Base-by-base conservation (phyloP, 2,797 vertebrate species). In the Lepus townsendii region DNA sequence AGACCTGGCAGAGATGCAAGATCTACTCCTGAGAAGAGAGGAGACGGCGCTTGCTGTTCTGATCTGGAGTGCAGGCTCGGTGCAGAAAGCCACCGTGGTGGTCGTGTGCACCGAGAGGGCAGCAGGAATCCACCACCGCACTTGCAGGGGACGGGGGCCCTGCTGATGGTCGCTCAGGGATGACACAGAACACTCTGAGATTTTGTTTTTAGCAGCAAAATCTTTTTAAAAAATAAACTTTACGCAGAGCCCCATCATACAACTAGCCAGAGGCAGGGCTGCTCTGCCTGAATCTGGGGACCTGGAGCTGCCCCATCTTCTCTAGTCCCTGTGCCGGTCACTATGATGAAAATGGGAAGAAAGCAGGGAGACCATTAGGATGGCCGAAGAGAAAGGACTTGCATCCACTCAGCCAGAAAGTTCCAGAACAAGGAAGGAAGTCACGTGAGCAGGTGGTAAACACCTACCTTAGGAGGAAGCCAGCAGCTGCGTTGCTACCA, bases 151-250 rank as follows among this genome's bases (percentile, higher is more conserved):
- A 10, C 13, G 35, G 3, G 11, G 47, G 35, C 30, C 57, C 50
- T 3, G 1, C 26, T 2, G 8, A 42, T 1, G 2, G 42, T 1
- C 3, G 4, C 12, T 24, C 16, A 0, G 0, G 4, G 5, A 35
- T 0, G 3, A 26, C 75, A n/a, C 3, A 35, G 7, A 20, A 73
- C 5, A 27, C 47, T 35, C 1, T 17, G 14, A 77, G 35, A 38
- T 38, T 78, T 22, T 66, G 20, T 26, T 90, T 77, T n/a, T 12
- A 69, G 57, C 24, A 66, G 47, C 13, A 57, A 78, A 52, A 35
- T 24, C 30, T 10, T 77, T 47, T 47, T 76, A 52, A 66, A 57
- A 90, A n/a, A 6, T 12, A 65, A 30, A 38, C n/a, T 7, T 50
- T 13, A 50, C 0, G 5, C 16, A 47, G 26, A 35, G 27, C 63